Evolutionary conservation across 2,797 vertebrate species (phyloP).

Genomic region (Lithobates sylvaticus): DNA sequence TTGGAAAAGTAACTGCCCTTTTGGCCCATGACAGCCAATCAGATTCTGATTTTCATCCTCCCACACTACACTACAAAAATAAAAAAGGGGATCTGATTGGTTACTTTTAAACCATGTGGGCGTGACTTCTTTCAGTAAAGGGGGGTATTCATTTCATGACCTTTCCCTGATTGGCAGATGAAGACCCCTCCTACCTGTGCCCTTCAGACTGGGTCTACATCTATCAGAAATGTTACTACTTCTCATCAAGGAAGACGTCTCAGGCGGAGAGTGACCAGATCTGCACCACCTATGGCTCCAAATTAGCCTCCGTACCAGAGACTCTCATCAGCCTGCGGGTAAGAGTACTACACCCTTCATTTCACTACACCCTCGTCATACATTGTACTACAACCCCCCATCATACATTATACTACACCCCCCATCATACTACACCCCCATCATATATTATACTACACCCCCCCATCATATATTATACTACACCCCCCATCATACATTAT

Average conservation of each 20-base stretch:
- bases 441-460: background rate
- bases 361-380: no score
- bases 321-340: background rate
- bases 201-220: background rate
- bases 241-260: background rate
- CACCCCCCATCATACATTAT: no score
- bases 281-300: background rate
- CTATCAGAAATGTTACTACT: background rate
- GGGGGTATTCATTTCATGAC: background rate
- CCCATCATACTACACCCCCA: no score
- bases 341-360: background rate
- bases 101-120: background rate
- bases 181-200: background rate
- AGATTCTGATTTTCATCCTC: no score
- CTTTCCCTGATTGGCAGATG: background rate
- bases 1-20: background rate
- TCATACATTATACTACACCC: background rate
- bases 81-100: background rate
- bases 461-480: background rate
- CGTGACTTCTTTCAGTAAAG: background rate
- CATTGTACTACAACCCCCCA: background rate
- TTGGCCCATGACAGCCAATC: background rate
- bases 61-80: background rate
- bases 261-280: background rate
- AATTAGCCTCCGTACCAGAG: background rate